Evolutionary conservation across 2,888 invertebrate species (phyloP), one percentile per base, ranked within the genome.

Genomic region (Augiades crinisus): DNA sequence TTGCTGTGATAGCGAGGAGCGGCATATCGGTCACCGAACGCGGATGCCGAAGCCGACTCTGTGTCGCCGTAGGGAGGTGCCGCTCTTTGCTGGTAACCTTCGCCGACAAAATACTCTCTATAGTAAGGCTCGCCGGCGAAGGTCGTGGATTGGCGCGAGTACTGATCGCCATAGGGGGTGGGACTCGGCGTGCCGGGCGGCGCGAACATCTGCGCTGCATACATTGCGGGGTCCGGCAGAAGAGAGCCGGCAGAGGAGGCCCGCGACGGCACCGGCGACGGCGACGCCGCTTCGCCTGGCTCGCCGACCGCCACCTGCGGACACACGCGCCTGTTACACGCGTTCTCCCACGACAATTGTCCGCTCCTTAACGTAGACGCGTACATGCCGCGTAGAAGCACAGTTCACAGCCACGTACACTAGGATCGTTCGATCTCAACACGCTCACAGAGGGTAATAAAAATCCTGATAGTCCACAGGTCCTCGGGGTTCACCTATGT

Each of bases 111-210:
- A 78, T 95, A 95, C 82, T 95, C 95, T 80, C 95, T 93, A 83
- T 95, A 95, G 90, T 96, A 95, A 58, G 94, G 94, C 71, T 94
- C 94, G 63, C 92, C 88, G 60, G 94, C 89, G 75, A 94, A 94
- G 58, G 92, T 89, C 40, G 93, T 84, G 51, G 92, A 88, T 73
- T 84, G 86, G 55, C 87, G 81, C 54, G 88, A 70, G 67, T 89
- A 86, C 76, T 85, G 89, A 59, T 81, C 90, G 69, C 79, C 90
- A 68, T 91, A 91, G 33, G 93, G 92, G 60, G 92, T 92, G 34
- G 93, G 93, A 61, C 93, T 93, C 55, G 93, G 93, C 47, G 93
- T 92, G 68, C 93, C 93, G 58, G 92, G 92, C 63, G 92, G 91
- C 78, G 92, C 91, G 79, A 93, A 93, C 87, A 93, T 93, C 81